Evolutionary conservation across 2,113 vertebrate genomes (phyloP), one percentile per base, ranked within the genome.

Genomic region (Dendrocopos noguchii): DNA sequence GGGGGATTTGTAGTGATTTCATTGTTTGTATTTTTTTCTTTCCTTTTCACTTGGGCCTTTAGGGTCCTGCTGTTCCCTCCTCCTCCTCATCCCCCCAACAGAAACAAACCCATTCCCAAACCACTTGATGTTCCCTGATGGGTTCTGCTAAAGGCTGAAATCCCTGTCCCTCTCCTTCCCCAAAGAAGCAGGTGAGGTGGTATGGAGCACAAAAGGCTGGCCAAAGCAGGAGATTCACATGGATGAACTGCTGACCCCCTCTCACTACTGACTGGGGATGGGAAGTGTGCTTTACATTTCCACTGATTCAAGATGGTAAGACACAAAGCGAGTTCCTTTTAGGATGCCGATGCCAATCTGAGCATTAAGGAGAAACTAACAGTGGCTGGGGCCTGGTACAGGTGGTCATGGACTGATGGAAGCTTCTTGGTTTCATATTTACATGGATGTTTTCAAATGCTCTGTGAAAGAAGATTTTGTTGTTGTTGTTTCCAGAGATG

Each of bases 381-480:
- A 92, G 94, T 96, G 80, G 85, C 42, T 78, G 91, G 96, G 92
- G 88, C 80, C 75, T 24, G 78, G 89, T 91, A 85, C 66, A 93
- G 93, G 95, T 92, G 94, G 95, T 90, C 76, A 78, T 83, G 94
- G 90, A 83, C 92, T 93, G 87, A 93, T 96, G 79, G 94, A 94
- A 92, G 88, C 68, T 93, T 95, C 94, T 94, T 84, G 74, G 94
- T 93, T 97, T 95, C 91, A 73, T 97, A 98, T 98, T 97, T 97
- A 97, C 97, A 98, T 0, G 7, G n/a, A 91, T 87, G 90, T 95
- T 90, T 94, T 81, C 88, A 74, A 96, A 87, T 44, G 91, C 89
- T 78, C 61, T 86, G 60, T 83, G 95, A 92, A 88, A 90, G 21
- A 52, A 22, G 22, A 24, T 22, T 47, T 47, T 47, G 20, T 50